Base-by-base conservation (phyloP, 2,797 vertebrate species). In the Anableps anableps region DNA sequence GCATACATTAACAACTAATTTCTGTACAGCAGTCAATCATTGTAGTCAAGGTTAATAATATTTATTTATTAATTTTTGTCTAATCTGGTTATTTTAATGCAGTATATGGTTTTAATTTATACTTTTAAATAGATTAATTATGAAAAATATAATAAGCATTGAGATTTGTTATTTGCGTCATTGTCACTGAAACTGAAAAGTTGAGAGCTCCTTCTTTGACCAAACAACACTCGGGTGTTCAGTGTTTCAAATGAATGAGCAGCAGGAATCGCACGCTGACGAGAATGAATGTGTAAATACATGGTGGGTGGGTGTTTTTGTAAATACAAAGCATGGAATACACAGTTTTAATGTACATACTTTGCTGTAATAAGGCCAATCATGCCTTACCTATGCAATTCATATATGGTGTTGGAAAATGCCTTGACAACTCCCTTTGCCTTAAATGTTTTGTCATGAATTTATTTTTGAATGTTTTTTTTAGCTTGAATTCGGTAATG, bases 341-440 rank as follows among this genome's bases (percentile, higher is more conserved):
- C 83, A 88, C 80, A 85, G 80, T 88, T 62, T 85, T 85, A 86
- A 89, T 93, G 93, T 95, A 94, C 83, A 93, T 94, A 94, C 8
- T 76, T 93, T 78, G 78, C 84, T 89, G 84, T 90, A 91, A 90
- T 88, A 81, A 81, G 88, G 91, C 90, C 86, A 88, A 88, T 87
- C 92, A 84, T 92, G 95, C 94, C 94, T 96, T 95, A 95, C 95
- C 96, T 96, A 96, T 96, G 96, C 95, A 96, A 96, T 91, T 91
- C 89, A 71, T 47, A n/a, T 70, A 71, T 86, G 94, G 93, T 93
- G 85, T 94, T 93, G 86, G 85, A 95, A 70, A 93, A 96, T 96
- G 96, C 95, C 96, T 96, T 96, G 94, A 96, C 79, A 84, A 92
- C 93, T 95, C 91, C 90, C 93, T 92, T 94, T 95, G 96, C 96